Percentiles rank a stretch among this genome's conserved stretches.
phyloP scores from a whole-genome alignment of 2,797 vertebrate genomes.

The Microcaecilia unicolor region DNA sequence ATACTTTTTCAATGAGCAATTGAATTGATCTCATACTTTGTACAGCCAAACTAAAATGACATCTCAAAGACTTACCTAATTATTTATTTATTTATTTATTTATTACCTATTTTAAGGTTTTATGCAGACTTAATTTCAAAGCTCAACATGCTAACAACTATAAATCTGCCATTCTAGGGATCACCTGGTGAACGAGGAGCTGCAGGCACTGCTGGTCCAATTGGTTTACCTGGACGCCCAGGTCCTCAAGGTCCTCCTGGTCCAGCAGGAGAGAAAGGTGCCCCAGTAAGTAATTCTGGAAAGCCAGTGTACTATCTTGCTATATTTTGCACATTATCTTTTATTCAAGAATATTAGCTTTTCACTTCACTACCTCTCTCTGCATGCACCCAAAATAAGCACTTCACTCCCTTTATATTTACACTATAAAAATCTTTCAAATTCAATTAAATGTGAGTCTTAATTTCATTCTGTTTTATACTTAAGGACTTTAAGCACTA shows the following conservation, averaged over 20 bases:
- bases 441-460: slow-evolving; percentile 19
- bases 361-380: slow-evolving; percentile 3
- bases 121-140: too few relatives aligned
- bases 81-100: too few relatives aligned
- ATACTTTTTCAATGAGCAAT: too few relatives aligned
- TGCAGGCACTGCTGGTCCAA: slow-evolving; percentile 83
- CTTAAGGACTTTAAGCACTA: not conserved
- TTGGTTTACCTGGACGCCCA: slow-evolving; percentile 84
- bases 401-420: slow-evolving; percentile 2
- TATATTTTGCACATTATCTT: slow-evolving; percentile 2
- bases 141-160: too few relatives aligned
- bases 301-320: not conserved
- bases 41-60: too few relatives aligned
- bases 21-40: too few relatives aligned
- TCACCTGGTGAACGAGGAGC: slow-evolving; percentile 90
- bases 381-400: slow-evolving; percentile 6
- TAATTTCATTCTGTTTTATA: slow-evolving; percentile 15
- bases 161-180: slow-evolving; percentile 57
- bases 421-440: slow-evolving; percentile 11
- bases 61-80: too few relatives aligned
- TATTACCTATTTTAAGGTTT: too few relatives aligned
- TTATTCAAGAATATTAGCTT: slow-evolving; percentile 3
- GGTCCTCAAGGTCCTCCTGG: slow-evolving; percentile 93
- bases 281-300: slow-evolving; percentile 68
- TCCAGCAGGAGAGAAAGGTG: slow-evolving; percentile 93